A percentile compares a stretch with the other conserved stretches of the same genome.
phyloP scores from a whole-genome alignment of 2,113 vertebrate species.

The Myotis brandtii region DNA sequence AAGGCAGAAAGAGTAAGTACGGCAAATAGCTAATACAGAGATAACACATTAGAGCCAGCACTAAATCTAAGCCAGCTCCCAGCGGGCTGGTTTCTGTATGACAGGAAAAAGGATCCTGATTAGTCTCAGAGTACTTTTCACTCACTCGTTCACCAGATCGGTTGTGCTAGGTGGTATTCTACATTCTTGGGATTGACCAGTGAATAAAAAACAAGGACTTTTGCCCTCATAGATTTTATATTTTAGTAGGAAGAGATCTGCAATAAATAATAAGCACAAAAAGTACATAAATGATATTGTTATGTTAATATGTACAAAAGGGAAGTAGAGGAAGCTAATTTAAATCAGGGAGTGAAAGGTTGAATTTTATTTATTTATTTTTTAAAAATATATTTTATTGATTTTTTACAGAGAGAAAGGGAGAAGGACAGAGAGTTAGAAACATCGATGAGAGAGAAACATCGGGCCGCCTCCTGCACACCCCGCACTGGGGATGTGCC shows the following conservation, averaged over 20 bases:
- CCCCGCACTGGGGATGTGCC: too few species aligned
- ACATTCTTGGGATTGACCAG: neutral
- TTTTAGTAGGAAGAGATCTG: neutral
- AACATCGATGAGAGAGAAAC: too few species aligned
- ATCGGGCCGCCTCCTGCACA: too few species aligned
- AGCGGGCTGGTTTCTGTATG: neutral
- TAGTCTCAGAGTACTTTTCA: neutral
- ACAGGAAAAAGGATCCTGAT: neutral
- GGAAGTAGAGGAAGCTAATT: neutral
- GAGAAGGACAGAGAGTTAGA: too few species aligned
- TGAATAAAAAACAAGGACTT: neutral
- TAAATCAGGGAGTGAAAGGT: neutral
- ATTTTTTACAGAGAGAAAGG: too few species aligned
- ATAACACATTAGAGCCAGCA: neutral
- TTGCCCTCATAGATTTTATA: neutral
- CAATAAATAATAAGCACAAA: neutral
- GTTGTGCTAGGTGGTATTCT: neutral
- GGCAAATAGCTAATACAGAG: neutral
- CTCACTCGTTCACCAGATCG: neutral
- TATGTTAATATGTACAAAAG: neutral
- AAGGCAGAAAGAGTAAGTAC: neutral
- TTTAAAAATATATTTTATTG: too few species aligned
- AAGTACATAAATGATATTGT: neutral
- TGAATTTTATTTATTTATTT: too few species aligned
- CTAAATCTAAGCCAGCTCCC: neutral